Percentiles rank a stretch among this genome's conserved stretches.
phyloP scores from a whole-genome alignment of 2,113 vertebrate species.

The Rhea americana region DNA sequence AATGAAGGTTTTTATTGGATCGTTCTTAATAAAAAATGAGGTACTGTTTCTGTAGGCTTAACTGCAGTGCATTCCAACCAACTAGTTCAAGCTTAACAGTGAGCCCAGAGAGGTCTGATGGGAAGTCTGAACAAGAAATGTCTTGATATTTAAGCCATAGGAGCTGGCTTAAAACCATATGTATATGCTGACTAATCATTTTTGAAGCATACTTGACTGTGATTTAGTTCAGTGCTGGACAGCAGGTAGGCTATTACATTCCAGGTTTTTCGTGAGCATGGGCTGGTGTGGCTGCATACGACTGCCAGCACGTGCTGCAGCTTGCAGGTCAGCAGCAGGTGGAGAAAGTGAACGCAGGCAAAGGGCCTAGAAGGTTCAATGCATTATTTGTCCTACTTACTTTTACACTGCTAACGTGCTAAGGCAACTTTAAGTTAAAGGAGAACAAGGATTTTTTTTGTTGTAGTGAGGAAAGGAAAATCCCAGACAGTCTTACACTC shows the following conservation, averaged over 20 bases:
- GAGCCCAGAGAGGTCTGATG: conserved; percentile 37
- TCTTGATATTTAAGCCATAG: conserved; percentile 52
- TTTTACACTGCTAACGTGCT: conserved; percentile 1
- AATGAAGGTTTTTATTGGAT: conserved; percentile 51
- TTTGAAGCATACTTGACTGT: conserved; percentile 30
- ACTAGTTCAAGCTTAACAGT: conserved; percentile 34
- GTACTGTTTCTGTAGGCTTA: conserved; percentile 49
- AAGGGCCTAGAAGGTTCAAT: not conserved
- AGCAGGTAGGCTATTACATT: not conserved
- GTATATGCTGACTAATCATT: conserved; percentile 24
- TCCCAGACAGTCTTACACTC: not conserved
- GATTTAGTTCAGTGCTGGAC: conserved; percentile 4
- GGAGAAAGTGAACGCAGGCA: not conserved
- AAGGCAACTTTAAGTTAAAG: not conserved
- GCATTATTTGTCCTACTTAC: conserved; percentile 22
- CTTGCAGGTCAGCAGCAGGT: conserved; percentile 5
- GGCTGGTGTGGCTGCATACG: not conserved
- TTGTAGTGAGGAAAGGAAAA: not conserved
- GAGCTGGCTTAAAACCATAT: conserved; percentile 16
- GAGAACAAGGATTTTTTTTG: not conserved
- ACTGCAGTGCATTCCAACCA: conserved; percentile 51
- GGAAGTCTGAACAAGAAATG: conserved; percentile 6
- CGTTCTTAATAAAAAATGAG: conserved; percentile 48
- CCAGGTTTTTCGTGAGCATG: not conserved
- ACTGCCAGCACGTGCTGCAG: not conserved